Percentiles rank a stretch among this genome's conserved stretches.
Evolutionary conservation across 2,113 vertebrate species (phyloP).

Genomic region (Tamias sibiricus): DNA sequence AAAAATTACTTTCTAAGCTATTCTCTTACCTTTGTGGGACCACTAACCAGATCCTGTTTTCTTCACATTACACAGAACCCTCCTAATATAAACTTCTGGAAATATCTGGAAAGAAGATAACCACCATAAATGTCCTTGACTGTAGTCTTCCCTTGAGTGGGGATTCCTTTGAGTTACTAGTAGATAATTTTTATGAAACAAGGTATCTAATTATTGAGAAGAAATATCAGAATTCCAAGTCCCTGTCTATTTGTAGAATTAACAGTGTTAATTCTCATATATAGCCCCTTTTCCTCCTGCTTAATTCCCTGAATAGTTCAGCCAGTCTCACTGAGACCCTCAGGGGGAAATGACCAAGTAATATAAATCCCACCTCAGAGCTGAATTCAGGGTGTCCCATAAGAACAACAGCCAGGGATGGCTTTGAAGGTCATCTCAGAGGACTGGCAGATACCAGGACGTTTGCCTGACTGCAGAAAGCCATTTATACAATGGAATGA

Average conservation of each 20-base stretch:
- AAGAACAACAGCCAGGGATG: background rate
- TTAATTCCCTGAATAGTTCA: background rate
- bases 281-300: background rate
- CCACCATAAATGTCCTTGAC: background rate
- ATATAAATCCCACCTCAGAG: background rate
- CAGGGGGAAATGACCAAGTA: background rate
- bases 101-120: constrained; percentile 36
- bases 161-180: background rate
- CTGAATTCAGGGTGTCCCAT: background rate
- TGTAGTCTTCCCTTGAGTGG: background rate
- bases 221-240: constrained; percentile 44
- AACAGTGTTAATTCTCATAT: constrained; percentile 9
- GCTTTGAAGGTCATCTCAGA: background rate
- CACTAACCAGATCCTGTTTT: background rate
- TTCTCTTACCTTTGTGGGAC: background rate
- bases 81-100: background rate
- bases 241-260: background rate
- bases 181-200: constrained; percentile 37
- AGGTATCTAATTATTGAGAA: background rate
- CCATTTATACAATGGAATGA: background rate
- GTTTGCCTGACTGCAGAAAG: constrained; percentile 38
- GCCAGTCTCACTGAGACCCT: background rate
- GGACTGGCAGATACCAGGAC: background rate
- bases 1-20: constrained; percentile 6
- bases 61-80: background rate